phyloP scores from a whole-genome alignment of 1,140 invertebrate species.

The Goniozus legneri region DNA sequence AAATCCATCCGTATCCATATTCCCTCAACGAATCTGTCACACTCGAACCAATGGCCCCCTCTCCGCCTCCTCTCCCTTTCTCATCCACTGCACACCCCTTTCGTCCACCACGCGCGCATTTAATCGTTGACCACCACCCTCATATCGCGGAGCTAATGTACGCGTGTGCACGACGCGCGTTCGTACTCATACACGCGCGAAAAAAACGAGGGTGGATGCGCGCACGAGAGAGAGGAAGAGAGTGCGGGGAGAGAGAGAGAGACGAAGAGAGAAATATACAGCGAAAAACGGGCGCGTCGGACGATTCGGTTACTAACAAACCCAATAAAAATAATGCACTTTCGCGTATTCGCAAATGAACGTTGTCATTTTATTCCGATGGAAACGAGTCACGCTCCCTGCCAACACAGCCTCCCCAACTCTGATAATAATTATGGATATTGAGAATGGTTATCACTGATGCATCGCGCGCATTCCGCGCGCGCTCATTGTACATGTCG shows the following conservation, averaged over 20 bases:
- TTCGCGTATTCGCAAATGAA: conserved; percentile 43
- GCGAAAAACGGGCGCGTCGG: too few species aligned
- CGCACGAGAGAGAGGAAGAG: too few species aligned
- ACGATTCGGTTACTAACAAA: conserved; percentile 35
- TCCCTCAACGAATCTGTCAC: conserved; percentile 21
- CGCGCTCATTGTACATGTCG: too few species aligned
- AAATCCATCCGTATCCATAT: conserved; percentile 22
- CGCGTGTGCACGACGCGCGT: background rate
- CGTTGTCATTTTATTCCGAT: conserved; percentile 41
- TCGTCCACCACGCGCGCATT: conserved; percentile 7
- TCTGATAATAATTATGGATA: conserved; percentile 45
- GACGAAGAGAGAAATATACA: too few species aligned
- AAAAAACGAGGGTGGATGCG: background rate
- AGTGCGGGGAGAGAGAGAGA: too few species aligned
- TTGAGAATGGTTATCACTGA: conserved; percentile 45
- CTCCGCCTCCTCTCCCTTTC: background rate
- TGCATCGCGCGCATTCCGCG: conserved; percentile 30
- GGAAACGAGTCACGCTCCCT: conserved; percentile 28
- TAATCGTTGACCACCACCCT: background rate
- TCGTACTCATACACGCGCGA: background rate
- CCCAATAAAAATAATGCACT: conserved; percentile 45
- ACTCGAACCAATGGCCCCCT: background rate
- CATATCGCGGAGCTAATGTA: background rate
- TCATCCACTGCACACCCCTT: conserved; percentile 3
- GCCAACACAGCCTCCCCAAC: conserved; percentile 22